phyloP scores from a whole-genome alignment of 2,888 invertebrate species.

The Magallana nippona region DNA sequence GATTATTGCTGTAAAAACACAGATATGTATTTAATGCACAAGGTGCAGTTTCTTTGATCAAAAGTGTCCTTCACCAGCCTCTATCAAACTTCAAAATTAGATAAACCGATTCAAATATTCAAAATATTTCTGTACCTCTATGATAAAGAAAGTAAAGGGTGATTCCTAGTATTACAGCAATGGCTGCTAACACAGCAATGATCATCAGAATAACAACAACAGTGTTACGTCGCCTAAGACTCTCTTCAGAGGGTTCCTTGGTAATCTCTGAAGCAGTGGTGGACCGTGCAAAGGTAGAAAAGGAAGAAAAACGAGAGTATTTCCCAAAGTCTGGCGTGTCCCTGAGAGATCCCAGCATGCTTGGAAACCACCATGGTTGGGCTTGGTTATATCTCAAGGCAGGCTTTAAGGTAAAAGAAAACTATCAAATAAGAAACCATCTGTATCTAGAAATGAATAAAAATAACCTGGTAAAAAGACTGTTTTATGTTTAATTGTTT shows the following conservation, averaged over 20 bases:
- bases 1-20: slow-evolving; percentile 56
- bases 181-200: slow-evolving; percentile 58
- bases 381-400: slow-evolving; percentile 38
- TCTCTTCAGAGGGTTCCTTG: slow-evolving; percentile 46
- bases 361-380: slow-evolving; percentile 38
- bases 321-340: slow-evolving; percentile 23
- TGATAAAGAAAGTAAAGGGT: slow-evolving; percentile 58
- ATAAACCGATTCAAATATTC: not conserved
- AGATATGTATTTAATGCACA: too few relatives aligned
- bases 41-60: too few relatives aligned
- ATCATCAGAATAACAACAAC: slow-evolving; percentile 59
- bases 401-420: slow-evolving; percentile 39
- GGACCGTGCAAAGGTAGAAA: slow-evolving; percentile 36
- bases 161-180: slow-evolving; percentile 58
- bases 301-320: slow-evolving; percentile 45
- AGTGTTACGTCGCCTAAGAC: slow-evolving; percentile 56
- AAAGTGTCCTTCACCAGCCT: too few relatives aligned
- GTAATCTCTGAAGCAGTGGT: slow-evolving; percentile 35
- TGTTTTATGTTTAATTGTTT: too few relatives aligned
- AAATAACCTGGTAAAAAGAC: too few relatives aligned
- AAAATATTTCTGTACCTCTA: slow-evolving; percentile 50
- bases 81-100: too few relatives aligned
- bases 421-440: not conserved
- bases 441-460: too few relatives aligned
- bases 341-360: slow-evolving; percentile 24